phyloP scores from a whole-genome alignment of 2,888 invertebrate genomes.

The Ormyrus rosae region DNA sequence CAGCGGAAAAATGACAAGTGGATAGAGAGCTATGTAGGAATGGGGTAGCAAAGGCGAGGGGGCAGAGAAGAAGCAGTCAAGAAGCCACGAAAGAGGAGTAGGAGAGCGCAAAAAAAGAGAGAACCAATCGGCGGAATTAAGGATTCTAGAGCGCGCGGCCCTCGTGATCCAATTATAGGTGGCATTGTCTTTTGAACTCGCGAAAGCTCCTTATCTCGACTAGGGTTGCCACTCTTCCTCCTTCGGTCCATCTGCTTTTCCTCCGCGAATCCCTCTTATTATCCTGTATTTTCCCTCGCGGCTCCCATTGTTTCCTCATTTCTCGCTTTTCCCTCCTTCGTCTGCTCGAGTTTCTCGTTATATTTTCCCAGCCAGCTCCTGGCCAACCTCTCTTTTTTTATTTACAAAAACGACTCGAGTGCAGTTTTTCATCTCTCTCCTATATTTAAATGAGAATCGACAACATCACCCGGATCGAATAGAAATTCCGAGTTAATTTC shows the following conservation, averaged over 20 bases:
- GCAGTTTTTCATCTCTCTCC: constrained; percentile 36
- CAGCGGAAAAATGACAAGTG: constrained; percentile 19
- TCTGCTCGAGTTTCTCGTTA: background rate
- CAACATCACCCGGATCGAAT: constrained; percentile 16
- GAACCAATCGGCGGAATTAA: constrained; percentile 69
- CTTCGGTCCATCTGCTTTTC: constrained; percentile 46
- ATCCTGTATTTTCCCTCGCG: constrained; percentile 13
- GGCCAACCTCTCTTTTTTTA: no score
- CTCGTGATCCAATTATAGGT: constrained; percentile 70
- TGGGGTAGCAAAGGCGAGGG: constrained; percentile 3
- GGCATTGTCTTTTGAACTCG: constrained; percentile 69
- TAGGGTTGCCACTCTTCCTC: background rate
- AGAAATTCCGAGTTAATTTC: constrained; percentile 51
- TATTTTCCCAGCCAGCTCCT: no score
- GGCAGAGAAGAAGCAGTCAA: background rate
- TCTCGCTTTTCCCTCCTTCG: background rate
- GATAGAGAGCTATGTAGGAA: background rate
- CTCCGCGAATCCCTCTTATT: constrained; percentile 29
- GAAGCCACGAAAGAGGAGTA: constrained; percentile 29
- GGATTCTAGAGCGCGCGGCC: constrained; percentile 66
- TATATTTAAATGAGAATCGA: constrained; percentile 50
- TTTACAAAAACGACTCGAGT: background rate
- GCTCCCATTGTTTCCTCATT: constrained; percentile 31
- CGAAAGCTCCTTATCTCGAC: constrained; percentile 66
- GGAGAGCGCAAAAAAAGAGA: constrained; percentile 27